Percentiles rank a stretch among this genome's conserved stretches.
Evolutionary conservation across 2,113 vertebrate genomes (phyloP).

Genomic region (Elgaria multicarinata): DNA sequence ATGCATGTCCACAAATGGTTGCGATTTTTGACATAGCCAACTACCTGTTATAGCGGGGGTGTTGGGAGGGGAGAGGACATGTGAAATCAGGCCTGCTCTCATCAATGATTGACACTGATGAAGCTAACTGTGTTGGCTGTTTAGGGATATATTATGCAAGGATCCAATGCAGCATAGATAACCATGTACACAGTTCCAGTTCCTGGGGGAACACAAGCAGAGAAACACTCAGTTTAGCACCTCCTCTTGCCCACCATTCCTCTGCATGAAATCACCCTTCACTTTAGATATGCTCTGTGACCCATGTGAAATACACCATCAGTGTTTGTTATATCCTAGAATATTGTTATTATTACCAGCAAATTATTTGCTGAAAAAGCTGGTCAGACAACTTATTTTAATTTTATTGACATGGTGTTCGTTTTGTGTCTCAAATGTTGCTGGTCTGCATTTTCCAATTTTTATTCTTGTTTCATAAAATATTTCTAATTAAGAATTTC

Average conservation of each 20-base stretch:
- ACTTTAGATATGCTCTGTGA: neutral
- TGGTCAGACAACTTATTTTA: neutral
- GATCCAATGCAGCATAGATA: neutral
- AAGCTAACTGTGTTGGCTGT: neutral
- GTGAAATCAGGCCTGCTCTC: neutral
- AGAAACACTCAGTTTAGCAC: neutral
- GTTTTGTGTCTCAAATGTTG: neutral
- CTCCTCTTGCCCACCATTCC: neutral
- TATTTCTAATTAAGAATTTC: neutral
- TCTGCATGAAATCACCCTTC: neutral
- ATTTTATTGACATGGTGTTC: neutral
- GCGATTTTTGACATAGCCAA: neutral
- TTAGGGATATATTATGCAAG: neutral
- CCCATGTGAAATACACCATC: neutral
- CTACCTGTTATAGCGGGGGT: neutral
- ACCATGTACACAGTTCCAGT: too few species aligned
- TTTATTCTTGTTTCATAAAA: neutral
- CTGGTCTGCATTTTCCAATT: neutral
- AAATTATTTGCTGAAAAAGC: neutral
- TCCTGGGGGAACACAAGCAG: neutral
- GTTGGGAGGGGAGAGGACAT: too few species aligned
- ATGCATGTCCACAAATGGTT: neutral
- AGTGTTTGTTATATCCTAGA: neutral
- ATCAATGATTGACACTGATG: neutral
- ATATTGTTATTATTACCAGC: neutral